Base-by-base conservation (phyloP, 2,888 invertebrate species). In the Hesperia comma region DNA sequence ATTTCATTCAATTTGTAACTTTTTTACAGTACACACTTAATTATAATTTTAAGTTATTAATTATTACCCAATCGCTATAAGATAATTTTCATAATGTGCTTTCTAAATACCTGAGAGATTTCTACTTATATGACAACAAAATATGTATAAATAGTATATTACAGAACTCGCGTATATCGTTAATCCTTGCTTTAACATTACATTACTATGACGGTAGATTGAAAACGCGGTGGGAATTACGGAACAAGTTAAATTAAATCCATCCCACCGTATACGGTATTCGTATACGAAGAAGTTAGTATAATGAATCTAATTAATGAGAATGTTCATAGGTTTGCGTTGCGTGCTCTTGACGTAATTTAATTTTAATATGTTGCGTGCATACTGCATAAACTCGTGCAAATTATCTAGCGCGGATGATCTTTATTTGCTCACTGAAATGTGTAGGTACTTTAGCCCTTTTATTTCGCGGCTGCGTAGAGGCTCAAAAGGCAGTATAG, bases 381-480 rank as follows among this genome's bases (percentile, higher is more conserved):
- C 80, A 80, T 81, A 79, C 75, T 79, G 83, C 84, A 87, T 87
- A 85, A 90, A 69, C 82, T 79, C 82, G 78, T 89, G 83, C 88
- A 78, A 85, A 87, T 90, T 85, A 88, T 88, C 87, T 85, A 87
- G 87, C 83, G 79, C 73, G 84, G 79, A 77, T 86, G 85, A 90
- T 91, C 90, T 89, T 87, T 89, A 86, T 87, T 85, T 87, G 87
- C 81, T 86, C 88, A 88, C 81, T 88, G 90, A 86, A 84, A 88
- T 87, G 88, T 86, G 81, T 84, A 46, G 46, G 46, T 46, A 82
- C 75, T 79, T 78, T 75, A 80, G 78, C 79, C 80, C 83, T 85
- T 85, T 88, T 85, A 85, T 87, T 82, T 81, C 78, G 77, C 75
- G 76, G 80, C 82, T 82, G 79, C 80, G 80, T 80, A 82, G 85